phyloP scores from a whole-genome alignment of 2,113 vertebrate genomes.

The Python bivittatus region DNA sequence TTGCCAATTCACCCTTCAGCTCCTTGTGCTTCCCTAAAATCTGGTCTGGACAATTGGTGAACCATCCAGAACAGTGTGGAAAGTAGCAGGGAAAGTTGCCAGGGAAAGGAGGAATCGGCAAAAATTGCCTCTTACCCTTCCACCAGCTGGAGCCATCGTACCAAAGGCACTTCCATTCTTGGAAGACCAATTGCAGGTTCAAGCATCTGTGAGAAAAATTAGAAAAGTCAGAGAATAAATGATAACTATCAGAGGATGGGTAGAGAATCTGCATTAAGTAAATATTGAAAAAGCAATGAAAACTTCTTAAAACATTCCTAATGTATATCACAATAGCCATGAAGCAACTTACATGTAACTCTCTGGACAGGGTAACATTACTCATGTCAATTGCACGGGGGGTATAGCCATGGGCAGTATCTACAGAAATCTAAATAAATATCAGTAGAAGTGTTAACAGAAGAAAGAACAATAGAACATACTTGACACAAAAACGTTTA shows the following conservation, averaged over 20 bases:
- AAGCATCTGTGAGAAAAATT: neutral
- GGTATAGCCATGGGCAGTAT: slow-evolving; percentile 85
- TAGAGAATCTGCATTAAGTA: slow-evolving; percentile 1
- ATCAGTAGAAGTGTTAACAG: slow-evolving; percentile 5
- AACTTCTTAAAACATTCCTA: neutral
- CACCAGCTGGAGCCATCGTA: neutral
- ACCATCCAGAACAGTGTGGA: neutral
- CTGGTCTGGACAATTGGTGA: neutral
- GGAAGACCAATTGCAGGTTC: neutral
- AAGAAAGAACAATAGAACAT: slow-evolving; percentile 11
- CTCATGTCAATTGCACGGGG: slow-evolving; percentile 96
- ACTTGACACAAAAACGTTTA: neutral
- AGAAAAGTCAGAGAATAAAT: neutral
- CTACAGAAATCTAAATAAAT: slow-evolving; percentile 83
- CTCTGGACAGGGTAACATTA: slow-evolving; percentile 92
- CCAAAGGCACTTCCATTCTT: neutral
- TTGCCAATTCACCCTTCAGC: neutral
- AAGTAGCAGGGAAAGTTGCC: neutral
- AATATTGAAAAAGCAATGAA: neutral
- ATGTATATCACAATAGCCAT: neutral
- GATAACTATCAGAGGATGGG: neutral
- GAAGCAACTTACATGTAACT: slow-evolving; percentile 85
- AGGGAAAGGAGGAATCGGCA: neutral
- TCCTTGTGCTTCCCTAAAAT: neutral
- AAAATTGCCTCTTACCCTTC: neutral